Conservation (phyloP, 2,797 vertebrate genomes). For the Discoglossus pictus region DNA sequence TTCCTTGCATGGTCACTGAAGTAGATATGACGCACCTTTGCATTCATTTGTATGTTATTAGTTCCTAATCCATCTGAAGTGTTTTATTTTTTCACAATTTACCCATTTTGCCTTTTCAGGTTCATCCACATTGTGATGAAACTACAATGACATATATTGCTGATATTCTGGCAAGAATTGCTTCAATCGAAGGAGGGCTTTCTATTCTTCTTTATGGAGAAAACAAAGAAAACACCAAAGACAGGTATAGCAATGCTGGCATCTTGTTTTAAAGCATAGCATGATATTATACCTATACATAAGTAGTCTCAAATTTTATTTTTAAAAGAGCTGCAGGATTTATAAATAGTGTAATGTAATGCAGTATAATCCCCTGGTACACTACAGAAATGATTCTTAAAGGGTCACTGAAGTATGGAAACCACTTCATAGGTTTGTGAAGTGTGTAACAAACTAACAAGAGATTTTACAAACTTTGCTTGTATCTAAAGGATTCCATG, state of each 20-base stretch:
- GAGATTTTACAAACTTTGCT: no score
- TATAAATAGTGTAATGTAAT: no score
- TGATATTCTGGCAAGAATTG: constrained; percentile 86
- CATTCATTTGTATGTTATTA: neutral
- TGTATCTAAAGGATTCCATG: no score
- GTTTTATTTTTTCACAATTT: constrained; percentile 9
- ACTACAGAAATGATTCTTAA: neutral
- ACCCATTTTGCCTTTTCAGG: constrained; percentile 61
- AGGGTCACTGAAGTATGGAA: neutral
- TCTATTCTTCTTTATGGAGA: constrained; percentile 82
- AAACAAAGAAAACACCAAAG: constrained; percentile 65
- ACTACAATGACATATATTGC: constrained; percentile 80
- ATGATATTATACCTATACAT: no score
- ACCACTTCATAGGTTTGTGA: no score
- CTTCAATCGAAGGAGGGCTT: constrained; percentile 84
- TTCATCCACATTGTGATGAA: constrained; percentile 73
- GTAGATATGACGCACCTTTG: constrained; percentile 1
- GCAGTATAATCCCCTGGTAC: no score
- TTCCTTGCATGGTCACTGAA: no score
- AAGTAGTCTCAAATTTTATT: no score
- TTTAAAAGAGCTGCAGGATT: no score
- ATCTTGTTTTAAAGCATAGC: neutral
- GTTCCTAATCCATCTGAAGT: neutral
- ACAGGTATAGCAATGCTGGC: constrained; percentile 69
- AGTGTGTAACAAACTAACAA: no score